A percentile compares a stretch with the other conserved stretches of the same genome.
phyloP scores from a whole-genome alignment of 2,888 invertebrate species.

The Atherix ibis region DNA sequence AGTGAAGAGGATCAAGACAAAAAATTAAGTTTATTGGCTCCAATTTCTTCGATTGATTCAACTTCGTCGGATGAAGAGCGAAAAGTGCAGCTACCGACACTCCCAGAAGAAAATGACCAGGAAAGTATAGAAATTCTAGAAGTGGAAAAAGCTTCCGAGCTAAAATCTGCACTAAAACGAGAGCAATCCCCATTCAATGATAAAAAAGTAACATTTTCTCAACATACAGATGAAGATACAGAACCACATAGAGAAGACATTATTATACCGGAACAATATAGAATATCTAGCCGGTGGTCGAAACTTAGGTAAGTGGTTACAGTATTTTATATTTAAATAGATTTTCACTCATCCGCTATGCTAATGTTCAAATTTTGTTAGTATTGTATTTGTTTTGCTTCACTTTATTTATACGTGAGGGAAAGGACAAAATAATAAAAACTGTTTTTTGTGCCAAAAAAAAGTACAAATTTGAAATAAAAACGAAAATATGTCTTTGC shows the following conservation, averaged over 20 bases:
- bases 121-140: constrained; percentile 19
- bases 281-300: constrained; percentile 22
- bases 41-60: constrained; percentile 31
- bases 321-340: background rate
- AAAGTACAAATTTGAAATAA: no score
- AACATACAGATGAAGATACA: constrained; percentile 31
- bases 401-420: no score
- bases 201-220: constrained; percentile 37
- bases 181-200: constrained; percentile 31
- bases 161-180: constrained; percentile 24
- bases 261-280: constrained; percentile 27
- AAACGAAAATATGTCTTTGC: no score
- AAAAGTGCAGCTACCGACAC: constrained; percentile 20
- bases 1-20: constrained; percentile 27
- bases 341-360: background rate
- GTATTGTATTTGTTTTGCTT: background rate
- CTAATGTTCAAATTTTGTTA: background rate
- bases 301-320: constrained; percentile 34
- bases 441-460: no score
- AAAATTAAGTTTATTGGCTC: constrained; percentile 20
- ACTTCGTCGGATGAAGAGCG: constrained; percentile 30
- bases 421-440: no score
- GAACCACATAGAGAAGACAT: constrained; percentile 29
- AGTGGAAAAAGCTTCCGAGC: constrained; percentile 26
- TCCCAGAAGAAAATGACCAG: constrained; percentile 22